Conservation (phyloP, 2,113 vertebrate species). For the Psephotus haematonotus region DNA sequence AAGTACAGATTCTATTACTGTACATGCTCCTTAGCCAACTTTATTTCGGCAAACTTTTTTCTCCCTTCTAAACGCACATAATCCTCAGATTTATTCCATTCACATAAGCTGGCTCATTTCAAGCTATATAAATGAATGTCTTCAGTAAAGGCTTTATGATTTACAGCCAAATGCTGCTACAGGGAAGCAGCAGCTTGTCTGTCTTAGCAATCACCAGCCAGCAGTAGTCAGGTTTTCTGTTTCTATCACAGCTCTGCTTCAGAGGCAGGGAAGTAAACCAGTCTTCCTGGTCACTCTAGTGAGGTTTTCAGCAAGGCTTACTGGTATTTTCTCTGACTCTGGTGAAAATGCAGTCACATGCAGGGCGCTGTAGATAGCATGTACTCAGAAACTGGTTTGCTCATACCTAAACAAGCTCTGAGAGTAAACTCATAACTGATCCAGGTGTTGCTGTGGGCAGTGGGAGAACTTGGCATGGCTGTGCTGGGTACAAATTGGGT, state of each 20-base stretch:
- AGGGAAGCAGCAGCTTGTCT: background rate
- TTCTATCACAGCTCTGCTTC: background rate
- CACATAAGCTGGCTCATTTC: background rate
- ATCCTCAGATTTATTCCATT: conserved; percentile 1
- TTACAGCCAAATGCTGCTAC: background rate
- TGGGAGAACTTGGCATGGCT: background rate
- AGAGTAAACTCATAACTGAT: background rate
- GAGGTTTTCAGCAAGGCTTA: background rate
- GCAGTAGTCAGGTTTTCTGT: background rate
- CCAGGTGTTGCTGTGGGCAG: background rate
- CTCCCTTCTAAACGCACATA: background rate
- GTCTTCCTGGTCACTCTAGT: background rate
- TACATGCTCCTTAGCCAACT: background rate
- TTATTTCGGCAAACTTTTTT: background rate
- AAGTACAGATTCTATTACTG: background rate
- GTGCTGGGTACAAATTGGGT: background rate
- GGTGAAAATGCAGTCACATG: background rate
- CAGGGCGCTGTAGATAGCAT: background rate
- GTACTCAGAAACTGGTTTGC: background rate
- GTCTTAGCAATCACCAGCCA: background rate
- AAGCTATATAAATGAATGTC: background rate
- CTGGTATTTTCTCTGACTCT: background rate
- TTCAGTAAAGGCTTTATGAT: background rate
- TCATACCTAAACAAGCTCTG: background rate
- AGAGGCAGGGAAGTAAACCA: background rate